A percentile compares a stretch with the other conserved stretches of the same genome.
Conservation (phyloP, 1,140 invertebrate species). For the Lepidurus couesii region DNA sequence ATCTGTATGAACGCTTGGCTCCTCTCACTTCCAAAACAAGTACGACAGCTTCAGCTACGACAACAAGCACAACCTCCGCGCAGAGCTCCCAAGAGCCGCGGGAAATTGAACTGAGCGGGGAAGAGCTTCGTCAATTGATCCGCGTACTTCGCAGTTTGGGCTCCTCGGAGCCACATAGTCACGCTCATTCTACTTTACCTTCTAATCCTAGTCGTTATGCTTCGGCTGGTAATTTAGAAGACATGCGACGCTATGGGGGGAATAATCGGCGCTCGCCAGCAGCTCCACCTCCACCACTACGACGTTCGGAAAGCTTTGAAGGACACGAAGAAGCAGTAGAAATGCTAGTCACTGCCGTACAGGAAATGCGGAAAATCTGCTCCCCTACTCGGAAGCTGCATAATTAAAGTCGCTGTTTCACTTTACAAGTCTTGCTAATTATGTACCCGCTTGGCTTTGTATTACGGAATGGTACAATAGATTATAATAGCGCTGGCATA, state of each 20-base stretch:
- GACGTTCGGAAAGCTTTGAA: conserved; percentile 61
- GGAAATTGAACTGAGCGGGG: conserved; percentile 22
- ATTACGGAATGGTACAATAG: not conserved
- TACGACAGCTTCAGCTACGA: not conserved
- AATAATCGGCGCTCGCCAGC: conserved; percentile 43
- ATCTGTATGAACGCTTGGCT: not conserved
- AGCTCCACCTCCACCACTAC: conserved; percentile 42
- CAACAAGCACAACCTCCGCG: not conserved
- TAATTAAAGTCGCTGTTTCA: not conserved
- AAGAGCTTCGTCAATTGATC: conserved; percentile 30
- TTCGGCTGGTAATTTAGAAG: conserved; percentile 10
- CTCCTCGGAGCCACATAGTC: not conserved
- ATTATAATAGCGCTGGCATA: no score
- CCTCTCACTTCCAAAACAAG: not conserved
- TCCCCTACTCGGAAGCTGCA: not conserved
- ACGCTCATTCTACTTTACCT: not conserved
- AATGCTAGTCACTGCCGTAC: conserved; percentile 62
- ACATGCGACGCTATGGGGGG: conserved; percentile 40
- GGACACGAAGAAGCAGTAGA: conserved; percentile 66
- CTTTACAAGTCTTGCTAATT: not conserved
- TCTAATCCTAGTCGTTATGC: not conserved
- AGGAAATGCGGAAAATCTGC: conserved; percentile 52
- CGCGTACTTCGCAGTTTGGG: conserved; percentile 25
- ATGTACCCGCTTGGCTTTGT: not conserved
- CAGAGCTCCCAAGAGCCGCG: conserved; percentile 8